Base-by-base conservation (phyloP, 2,113 vertebrate species). In the Carassius auratus region DNA sequence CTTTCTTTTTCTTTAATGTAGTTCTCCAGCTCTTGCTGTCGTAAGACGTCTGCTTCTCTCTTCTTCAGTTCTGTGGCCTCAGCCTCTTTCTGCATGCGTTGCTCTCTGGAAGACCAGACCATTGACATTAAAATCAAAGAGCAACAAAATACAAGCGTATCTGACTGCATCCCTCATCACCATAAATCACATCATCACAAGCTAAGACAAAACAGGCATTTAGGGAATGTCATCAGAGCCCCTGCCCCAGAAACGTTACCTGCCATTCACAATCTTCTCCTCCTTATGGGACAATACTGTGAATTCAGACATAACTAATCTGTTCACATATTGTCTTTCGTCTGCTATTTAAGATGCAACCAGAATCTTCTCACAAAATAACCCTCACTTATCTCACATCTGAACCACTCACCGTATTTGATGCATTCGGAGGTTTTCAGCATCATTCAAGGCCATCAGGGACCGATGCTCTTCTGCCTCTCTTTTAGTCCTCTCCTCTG, bases 401-500 rank as follows among this genome's bases (percentile, higher is more conserved):
- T 26, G 10, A 26, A 66, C 26, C 19, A 33, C 88, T 80, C 81
- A 98, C 98, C 97, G 95, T 69, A 95, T 90, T 15, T 91, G 88
- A 1, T 84, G 93, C 52, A 97, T 86, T 50, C 93, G 94, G 7
- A 76, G 92, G 50, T 99, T 99, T 92, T 99, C 96, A 0, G 91
- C 91, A 0, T 93, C 76, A 12, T 99, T 99, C 93, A 94, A 97
- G 71, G 92, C 95, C 96, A 99, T 97, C 71, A 99, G 95, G 15
- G 84, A 52, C 1, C n/a, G 90, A 61, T 99, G 98, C 88, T 97
- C 95, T 55, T 95, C 90, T 0, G 13, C 62, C 8, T 95, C 94
- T 86, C 92, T 89, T 3, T 4, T 86, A 0, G 91, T 85, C 57
- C 86, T 90, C 89, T 95, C 94, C 90, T 94, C 94, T 0, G 95